A percentile compares a stretch with the other conserved stretches of the same genome.
Conservation (phyloP, 1,140 invertebrate genomes). For the Scaptodrosophila lebanonensis region DNA sequence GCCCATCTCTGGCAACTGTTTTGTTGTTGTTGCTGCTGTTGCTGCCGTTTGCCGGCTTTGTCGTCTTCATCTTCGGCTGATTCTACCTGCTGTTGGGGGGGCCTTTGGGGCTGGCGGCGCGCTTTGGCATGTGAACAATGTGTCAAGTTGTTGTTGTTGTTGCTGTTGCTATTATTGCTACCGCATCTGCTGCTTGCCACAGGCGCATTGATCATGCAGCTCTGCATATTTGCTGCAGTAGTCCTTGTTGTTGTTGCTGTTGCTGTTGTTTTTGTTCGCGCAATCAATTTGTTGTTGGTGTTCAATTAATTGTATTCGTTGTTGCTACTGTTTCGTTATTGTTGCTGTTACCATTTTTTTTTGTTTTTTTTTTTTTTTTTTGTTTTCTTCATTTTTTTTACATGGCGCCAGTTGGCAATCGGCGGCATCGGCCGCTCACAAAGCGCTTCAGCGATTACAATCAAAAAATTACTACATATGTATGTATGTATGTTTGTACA, state of each 20-base stretch:
- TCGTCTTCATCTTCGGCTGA: slow-evolving; percentile 64
- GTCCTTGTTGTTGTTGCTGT: slow-evolving; percentile 30
- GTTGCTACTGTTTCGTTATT: slow-evolving; percentile 41
- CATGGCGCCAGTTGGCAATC: slow-evolving; percentile 48
- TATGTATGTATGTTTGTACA: neutral
- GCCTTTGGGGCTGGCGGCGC: slow-evolving; percentile 35
- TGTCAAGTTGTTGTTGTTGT: slow-evolving; percentile 56
- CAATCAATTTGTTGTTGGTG: slow-evolving; percentile 74
- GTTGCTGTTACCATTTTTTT: slow-evolving; percentile 36
- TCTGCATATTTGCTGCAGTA: slow-evolving; percentile 19
- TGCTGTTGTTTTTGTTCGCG: slow-evolving; percentile 54
- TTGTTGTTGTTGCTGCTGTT: slow-evolving; percentile 36
- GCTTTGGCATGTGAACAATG: slow-evolving; percentile 64
- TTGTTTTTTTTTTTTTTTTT: slow-evolving; percentile 39
- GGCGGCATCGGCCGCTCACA: slow-evolving; percentile 34
- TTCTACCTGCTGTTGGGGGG: slow-evolving; percentile 13
- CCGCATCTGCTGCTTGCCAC: too few species aligned
- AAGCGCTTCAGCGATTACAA: slow-evolving; percentile 47
- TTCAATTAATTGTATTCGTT: slow-evolving; percentile 71
- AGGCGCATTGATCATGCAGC: too few species aligned
- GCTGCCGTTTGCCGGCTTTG: slow-evolving; percentile 44
- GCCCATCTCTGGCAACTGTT: too few species aligned
- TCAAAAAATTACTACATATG: slow-evolving; percentile 28
- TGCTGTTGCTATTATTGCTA: slow-evolving; percentile 6
- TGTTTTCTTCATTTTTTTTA: slow-evolving; percentile 9